Conservation (phyloP, 2,888 invertebrate genomes). For the Melieria crassipennis region DNA sequence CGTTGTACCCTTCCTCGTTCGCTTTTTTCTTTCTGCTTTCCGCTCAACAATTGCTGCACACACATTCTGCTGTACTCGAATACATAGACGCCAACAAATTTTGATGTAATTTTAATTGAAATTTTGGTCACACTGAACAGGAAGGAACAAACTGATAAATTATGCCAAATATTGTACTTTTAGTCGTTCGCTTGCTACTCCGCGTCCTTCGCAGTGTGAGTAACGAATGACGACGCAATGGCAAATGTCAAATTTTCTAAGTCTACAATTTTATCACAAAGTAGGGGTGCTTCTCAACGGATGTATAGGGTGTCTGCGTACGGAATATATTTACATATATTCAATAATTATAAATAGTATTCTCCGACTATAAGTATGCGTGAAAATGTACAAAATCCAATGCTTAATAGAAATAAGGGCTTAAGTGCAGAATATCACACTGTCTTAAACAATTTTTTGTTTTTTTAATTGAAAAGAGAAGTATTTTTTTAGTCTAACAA, state of each 20-base stretch:
- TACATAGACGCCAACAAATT: conserved; percentile 12
- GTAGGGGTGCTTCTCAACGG: not conserved
- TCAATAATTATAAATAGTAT: too few relatives aligned
- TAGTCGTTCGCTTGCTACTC: conserved; percentile 17
- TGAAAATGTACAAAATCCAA: too few relatives aligned
- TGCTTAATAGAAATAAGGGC: too few relatives aligned
- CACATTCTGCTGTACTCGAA: conserved; percentile 21
- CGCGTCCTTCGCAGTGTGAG: conserved; percentile 22
- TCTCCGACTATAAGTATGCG: too few relatives aligned
- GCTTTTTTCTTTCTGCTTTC: conserved; percentile 1
- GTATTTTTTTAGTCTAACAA: too few relatives aligned
- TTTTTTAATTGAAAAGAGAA: too few relatives aligned
- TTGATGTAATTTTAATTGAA: conserved; percentile 11
- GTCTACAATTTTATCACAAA: too few relatives aligned
- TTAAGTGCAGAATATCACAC: too few relatives aligned
- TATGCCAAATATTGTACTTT: conserved; percentile 23
- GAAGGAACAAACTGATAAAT: conserved; percentile 15
- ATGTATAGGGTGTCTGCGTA: too few relatives aligned
- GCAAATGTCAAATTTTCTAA: conserved; percentile 16
- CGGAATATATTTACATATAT: too few relatives aligned
- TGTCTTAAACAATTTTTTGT: too few relatives aligned
- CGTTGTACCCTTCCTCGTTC: not conserved
- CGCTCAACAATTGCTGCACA: conserved; percentile 4
- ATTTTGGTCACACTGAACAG: conserved; percentile 17
- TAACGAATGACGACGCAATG: conserved; percentile 18